Conservation (phyloP, 2,113 vertebrate genomes). For the Melanocharis versteri region DNA sequence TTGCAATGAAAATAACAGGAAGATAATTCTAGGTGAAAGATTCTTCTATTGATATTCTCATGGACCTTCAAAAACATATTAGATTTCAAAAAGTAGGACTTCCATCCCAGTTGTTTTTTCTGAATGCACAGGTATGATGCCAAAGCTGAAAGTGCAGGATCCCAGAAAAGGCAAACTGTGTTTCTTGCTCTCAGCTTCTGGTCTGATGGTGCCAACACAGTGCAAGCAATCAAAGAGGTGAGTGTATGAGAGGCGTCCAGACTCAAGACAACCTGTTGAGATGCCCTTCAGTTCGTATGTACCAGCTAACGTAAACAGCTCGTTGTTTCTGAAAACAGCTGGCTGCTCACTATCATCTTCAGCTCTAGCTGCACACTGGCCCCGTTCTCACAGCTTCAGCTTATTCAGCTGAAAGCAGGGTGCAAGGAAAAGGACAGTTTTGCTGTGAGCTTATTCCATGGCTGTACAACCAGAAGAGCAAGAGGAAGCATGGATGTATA, state of each 20-base stretch:
- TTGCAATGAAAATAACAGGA: background rate
- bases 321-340: background rate
- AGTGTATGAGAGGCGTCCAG: background rate
- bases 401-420: background rate
- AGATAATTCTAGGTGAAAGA: background rate
- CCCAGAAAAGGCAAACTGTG: background rate
- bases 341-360: background rate
- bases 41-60: background rate
- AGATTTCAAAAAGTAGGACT: background rate
- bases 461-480: background rate
- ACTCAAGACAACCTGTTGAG: background rate
- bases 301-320: background rate
- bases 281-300: background rate
- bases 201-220: accelerated
- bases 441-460: background rate
- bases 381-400: background rate
- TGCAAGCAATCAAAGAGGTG: background rate
- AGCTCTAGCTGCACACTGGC: background rate
- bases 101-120: background rate
- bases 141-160: background rate
- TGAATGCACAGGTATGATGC: background rate
- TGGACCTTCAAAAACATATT: background rate
- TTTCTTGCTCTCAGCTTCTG: background rate
- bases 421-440: background rate
- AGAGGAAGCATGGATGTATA: background rate